Evolutionary conservation across 92 coral and sea anemone species (phyloP).

Genomic region (Zoanthus sociatus): DNA sequence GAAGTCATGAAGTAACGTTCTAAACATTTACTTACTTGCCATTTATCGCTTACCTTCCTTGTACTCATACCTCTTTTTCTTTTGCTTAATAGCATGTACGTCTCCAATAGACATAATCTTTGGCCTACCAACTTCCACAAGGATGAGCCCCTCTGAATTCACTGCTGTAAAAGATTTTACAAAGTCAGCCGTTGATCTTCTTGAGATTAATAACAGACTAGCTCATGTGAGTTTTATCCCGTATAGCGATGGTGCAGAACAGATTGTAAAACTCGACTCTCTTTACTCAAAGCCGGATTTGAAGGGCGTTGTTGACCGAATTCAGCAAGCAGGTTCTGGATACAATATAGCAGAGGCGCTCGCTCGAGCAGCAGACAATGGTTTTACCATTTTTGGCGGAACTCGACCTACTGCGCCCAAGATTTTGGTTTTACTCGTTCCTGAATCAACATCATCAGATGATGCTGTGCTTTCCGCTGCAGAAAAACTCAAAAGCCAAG

Average conservation of each 20-base stretch:
- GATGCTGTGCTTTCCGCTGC: constrained; percentile 65
- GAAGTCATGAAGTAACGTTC: too few relatives aligned
- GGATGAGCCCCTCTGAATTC: constrained; percentile 50
- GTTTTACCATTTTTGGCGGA: constrained; percentile 91
- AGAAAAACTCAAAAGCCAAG: constrained; percentile 76
- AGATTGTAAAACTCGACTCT: constrained; percentile 60
- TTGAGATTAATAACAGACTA: constrained; percentile 66
- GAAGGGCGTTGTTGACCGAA: constrained; percentile 30
- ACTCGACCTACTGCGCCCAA: constrained; percentile 85
- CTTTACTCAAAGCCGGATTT: constrained; percentile 50
- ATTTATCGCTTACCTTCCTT: neutral
- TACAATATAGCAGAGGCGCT: constrained; percentile 65
- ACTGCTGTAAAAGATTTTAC: constrained; percentile 52
- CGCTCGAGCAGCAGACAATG: constrained; percentile 62
- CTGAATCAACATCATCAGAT: constrained; percentile 58
- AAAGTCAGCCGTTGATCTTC: constrained; percentile 50
- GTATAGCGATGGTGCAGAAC: constrained; percentile 63
- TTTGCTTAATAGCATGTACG: constrained; percentile 68
- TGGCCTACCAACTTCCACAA: constrained; percentile 73
- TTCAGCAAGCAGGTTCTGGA: constrained; percentile 61
- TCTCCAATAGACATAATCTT: constrained; percentile 75
- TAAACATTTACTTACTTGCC: neutral
- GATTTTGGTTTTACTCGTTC: constrained; percentile 76
- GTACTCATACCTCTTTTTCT: neutral
- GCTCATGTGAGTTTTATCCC: constrained; percentile 79